These are phyloP conservation scores for Phrynocephalus versicolor DNA, from an alignment of 2,113 vertebrate species.

Conservation along the genomic window DNA sequence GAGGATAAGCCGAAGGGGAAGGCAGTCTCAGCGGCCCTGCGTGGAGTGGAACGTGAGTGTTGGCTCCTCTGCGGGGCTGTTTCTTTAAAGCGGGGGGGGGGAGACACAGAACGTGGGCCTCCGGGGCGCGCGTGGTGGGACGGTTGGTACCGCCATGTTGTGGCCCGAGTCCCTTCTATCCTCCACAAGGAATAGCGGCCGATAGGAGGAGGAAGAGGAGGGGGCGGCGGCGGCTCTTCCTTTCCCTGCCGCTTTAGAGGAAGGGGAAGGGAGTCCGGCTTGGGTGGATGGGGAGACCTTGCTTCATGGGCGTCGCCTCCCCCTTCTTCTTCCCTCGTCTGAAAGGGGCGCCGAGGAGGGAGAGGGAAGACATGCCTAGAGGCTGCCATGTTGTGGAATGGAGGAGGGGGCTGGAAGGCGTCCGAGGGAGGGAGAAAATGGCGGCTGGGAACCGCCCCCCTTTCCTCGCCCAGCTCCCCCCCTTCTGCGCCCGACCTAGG, in stretches of 20 bases:
- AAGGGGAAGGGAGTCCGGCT: neutral
- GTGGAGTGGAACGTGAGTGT: neutral
- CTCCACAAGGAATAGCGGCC: neutral
- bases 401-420: neutral
- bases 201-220: no score
- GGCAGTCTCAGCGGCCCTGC: neutral
- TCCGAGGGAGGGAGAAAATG: conserved; percentile 57
- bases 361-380: neutral
- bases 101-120: neutral
- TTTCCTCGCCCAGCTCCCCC: no score
- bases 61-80: neutral
- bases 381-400: conserved; percentile 50
- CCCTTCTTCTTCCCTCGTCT: neutral
- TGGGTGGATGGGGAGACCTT: no score
- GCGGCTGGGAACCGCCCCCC: conserved; percentile 38
- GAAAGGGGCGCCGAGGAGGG: neutral
- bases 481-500: no score
- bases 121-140: fast-evolving
- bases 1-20: neutral
- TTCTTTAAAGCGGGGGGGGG: neutral
- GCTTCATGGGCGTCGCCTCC: neutral
- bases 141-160: conserved; percentile 25
- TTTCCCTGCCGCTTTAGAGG: neutral
- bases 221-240: no score
- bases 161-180: no score